Conservation (phyloP, 2,888 invertebrate genomes). For the Muschampia plurimacula region DNA sequence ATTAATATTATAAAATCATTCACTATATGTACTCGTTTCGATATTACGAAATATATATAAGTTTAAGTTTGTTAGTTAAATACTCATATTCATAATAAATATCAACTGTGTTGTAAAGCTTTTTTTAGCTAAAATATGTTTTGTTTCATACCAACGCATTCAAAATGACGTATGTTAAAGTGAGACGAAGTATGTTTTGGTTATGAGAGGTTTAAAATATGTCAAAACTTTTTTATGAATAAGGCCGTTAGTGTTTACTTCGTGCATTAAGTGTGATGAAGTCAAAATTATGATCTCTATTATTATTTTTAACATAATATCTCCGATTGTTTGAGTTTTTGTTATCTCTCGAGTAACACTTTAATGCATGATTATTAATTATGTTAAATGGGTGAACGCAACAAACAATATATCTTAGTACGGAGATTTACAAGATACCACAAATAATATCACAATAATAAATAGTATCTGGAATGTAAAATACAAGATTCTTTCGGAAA, state of each 20-base stretch:
- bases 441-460: too few relatives aligned
- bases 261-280: constrained; percentile 27
- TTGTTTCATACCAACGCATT: too few relatives aligned
- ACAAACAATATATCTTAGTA: not conserved
- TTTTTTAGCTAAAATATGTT: too few relatives aligned
- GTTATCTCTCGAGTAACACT: not conserved
- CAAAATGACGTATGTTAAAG: constrained; percentile 2
- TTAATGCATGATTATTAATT: not conserved
- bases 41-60: not conserved
- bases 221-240: too few relatives aligned
- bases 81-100: not conserved
- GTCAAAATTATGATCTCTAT: constrained; percentile 33
- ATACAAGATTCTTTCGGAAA: too few relatives aligned
- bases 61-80: constrained; percentile 7
- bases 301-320: constrained; percentile 15
- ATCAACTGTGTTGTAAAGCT: too few relatives aligned
- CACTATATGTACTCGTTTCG: constrained; percentile 3
- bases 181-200: too few relatives aligned
- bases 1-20: not conserved
- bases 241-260: not conserved
- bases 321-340: constrained; percentile 17
- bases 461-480: too few relatives aligned
- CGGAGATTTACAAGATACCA: too few relatives aligned
- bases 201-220: too few relatives aligned
- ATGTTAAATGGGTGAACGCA: constrained; percentile 14